Base-by-base conservation (phyloP, 2,797 vertebrate genomes). In the Clarias laeviceps region DNA sequence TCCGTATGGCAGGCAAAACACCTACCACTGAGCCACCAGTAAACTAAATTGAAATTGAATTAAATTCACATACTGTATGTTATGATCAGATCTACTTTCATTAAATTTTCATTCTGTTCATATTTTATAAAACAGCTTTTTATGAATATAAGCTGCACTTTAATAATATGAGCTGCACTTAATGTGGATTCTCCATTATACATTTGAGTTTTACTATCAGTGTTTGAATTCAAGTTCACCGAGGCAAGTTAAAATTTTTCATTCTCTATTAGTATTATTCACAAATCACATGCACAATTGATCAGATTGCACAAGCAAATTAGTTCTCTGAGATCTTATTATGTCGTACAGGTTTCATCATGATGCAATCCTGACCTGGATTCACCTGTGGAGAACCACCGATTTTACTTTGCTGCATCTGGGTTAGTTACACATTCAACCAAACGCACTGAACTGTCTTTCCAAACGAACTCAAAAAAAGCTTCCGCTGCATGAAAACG, bases 111-210 rank as follows among this genome's bases (percentile, higher is more conserved):
- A 73, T 56, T 76, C 27, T 56, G 45, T 14, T 73, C 11, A 73
- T 56, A 34, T 78, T 78, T 78, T 61, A 34, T 57, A 59, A 59
- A 12, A 61, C 29, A 59, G 29, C 11, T 61, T 78, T 61, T 78
- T 15, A 34, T 29, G 59, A 24, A 37, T 24, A 24, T 24, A 2
- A 78, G 56, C 76, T 12, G 11, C 45, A 14, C 5, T 40, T 62
- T 59, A 78, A 1, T 5, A 24, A 15, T 54, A 54, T 54, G 56
- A 1, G 4, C 20, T 61, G 24, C 37, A 24, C 56, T 17, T 57
- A 34, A n/a, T 24, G 56, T 37, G 12, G 22, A 59, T 59, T 34
- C 22, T 24, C 56, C 11, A 14, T 78, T 7, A 14, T 9, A 76
- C 0, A 27, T 11, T 57, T 57, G 14, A 54, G 3, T 27, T 56